A percentile compares a stretch with the other conserved stretches of the same genome.
Evolutionary conservation across 2,113 vertebrate species (phyloP).

Genomic region (Isichthys henryi): DNA sequence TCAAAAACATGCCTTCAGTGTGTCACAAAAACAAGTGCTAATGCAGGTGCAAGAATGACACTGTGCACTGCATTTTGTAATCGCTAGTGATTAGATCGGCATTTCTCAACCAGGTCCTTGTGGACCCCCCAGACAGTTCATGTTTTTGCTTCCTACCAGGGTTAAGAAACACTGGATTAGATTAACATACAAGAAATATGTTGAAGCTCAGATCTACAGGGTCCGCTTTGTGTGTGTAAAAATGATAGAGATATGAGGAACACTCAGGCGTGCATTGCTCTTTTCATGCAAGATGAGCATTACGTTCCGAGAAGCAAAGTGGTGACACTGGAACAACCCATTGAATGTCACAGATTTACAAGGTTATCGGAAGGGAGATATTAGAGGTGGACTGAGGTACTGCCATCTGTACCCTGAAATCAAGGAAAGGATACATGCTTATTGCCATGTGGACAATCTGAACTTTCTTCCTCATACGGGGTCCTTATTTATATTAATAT

Average conservation of each 20-base stretch:
- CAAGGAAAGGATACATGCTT: not conserved
- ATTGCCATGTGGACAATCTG: not conserved
- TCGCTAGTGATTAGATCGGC: not conserved
- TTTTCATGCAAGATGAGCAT: not conserved
- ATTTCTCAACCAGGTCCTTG: not conserved
- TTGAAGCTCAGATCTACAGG: not conserved
- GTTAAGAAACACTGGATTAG: not conserved
- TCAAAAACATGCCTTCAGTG: not conserved
- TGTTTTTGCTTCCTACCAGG: not conserved
- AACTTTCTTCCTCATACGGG: not conserved
- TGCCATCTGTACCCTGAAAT: not conserved
- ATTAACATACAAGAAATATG: not conserved
- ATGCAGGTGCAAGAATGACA: not conserved
- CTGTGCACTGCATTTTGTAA: not conserved
- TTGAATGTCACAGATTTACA: not conserved
- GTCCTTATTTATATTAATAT: not conserved
- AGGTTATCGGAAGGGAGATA: not conserved
- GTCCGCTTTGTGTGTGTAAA: not conserved
- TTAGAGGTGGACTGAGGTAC: not conserved
- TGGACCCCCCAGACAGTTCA: not conserved
- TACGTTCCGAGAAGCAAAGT: not conserved
- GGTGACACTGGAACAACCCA: not conserved
- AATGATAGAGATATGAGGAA: not conserved
- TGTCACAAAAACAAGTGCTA: not conserved
- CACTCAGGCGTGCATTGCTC: not conserved